Conservation (phyloP, 2,888 invertebrate genomes). For the Nesidiocoris tenuis region DNA sequence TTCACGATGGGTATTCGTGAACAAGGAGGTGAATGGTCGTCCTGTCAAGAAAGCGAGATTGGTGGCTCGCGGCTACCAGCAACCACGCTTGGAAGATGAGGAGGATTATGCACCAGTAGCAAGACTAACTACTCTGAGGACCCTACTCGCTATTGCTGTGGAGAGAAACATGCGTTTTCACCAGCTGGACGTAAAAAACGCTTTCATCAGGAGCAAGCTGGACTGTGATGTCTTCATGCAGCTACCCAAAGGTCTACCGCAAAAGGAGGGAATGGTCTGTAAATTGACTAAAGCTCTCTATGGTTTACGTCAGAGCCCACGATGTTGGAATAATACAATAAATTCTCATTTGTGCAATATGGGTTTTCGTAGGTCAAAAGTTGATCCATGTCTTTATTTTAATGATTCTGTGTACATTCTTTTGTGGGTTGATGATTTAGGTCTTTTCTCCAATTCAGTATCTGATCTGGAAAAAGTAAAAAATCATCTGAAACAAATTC, state of each 20-base stretch:
- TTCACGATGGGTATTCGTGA: slow-evolving; percentile 36
- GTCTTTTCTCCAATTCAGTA: slow-evolving; percentile 4
- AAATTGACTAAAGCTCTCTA: slow-evolving; percentile 15
- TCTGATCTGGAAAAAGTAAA: slow-evolving; percentile 3
- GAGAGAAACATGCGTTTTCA: slow-evolving; percentile 3
- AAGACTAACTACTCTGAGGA: neutral
- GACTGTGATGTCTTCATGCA: slow-evolving; percentile 14
- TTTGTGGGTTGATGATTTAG: slow-evolving; percentile 28
- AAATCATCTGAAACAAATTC: neutral
- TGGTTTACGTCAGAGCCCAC: slow-evolving; percentile 15
- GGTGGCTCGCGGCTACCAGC: slow-evolving; percentile 40
- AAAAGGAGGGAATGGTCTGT: neutral
- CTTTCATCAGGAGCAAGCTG: slow-evolving; percentile 20
- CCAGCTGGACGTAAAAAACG: slow-evolving; percentile 28
- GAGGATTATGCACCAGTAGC: slow-evolving; percentile 32
- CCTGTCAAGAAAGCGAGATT: slow-evolving; percentile 25
- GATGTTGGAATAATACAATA: slow-evolving; percentile 12
- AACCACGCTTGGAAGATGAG: slow-evolving; percentile 30
- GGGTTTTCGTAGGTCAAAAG: neutral
- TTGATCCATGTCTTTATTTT: slow-evolving; percentile 30
- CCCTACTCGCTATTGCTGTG: slow-evolving; percentile 10
- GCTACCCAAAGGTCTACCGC: neutral
- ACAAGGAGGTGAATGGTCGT: slow-evolving; percentile 9
- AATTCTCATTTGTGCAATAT: slow-evolving; percentile 7
- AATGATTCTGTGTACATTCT: slow-evolving; percentile 12